These are phyloP conservation scores for Zootermopsis nevadensis DNA, from an alignment of 2,888 invertebrate species.

Conservation along the genomic window DNA sequence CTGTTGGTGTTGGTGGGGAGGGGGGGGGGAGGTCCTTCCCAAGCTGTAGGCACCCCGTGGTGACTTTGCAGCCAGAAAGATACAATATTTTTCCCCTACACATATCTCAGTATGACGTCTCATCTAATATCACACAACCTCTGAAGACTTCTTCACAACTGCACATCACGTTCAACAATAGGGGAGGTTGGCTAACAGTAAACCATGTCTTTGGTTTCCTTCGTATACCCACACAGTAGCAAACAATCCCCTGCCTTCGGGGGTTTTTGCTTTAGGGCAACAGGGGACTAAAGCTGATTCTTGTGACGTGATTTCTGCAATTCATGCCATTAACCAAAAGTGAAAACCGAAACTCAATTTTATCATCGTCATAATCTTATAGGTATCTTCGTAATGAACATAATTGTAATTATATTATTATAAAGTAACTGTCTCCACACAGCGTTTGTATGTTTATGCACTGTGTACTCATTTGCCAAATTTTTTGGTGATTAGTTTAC, in stretches of 20 bases:
- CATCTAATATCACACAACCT: slow-evolving; percentile 26
- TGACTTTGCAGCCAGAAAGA: slow-evolving; percentile 32
- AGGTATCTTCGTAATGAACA: too few relatives aligned
- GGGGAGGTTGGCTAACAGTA: slow-evolving; percentile 20
- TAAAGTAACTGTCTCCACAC: too few relatives aligned
- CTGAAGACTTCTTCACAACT: slow-evolving; percentile 19
- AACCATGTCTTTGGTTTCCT: slow-evolving; percentile 26
- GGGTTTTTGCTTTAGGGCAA: background rate
- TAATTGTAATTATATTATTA: too few relatives aligned
- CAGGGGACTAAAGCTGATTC: background rate
- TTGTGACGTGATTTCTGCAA: too few relatives aligned
- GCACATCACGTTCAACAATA: slow-evolving; percentile 26
- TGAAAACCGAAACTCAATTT: too few relatives aligned
- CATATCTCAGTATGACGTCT: slow-evolving; percentile 13
- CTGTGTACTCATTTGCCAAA: too few relatives aligned
- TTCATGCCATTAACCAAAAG: too few relatives aligned
- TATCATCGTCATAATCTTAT: too few relatives aligned
- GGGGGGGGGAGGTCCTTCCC: background rate
- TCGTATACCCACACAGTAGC: slow-evolving; percentile 17
- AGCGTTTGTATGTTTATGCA: too few relatives aligned
- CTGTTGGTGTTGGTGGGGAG: background rate
- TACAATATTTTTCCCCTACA: slow-evolving; percentile 26
- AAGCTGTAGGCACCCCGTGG: background rate
- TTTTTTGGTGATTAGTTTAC: too few relatives aligned
- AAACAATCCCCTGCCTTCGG: slow-evolving; percentile 25